Conservation (phyloP, 2,113 vertebrate genomes). For the Neopipo cinnamomea region DNA sequence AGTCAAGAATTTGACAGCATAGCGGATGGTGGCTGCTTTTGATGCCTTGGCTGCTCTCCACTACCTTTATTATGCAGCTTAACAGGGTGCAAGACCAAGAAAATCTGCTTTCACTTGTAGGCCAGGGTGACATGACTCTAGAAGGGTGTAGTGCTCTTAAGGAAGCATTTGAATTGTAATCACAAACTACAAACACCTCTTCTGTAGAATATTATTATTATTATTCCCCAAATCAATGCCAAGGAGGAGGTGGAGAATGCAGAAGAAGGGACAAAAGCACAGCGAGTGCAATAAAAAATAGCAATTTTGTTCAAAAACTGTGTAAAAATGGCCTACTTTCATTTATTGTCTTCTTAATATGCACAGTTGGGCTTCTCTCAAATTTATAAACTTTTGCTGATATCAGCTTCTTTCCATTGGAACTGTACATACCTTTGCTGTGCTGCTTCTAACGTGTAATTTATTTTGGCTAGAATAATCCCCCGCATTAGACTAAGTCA, state of each 20-base stretch:
- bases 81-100: neutral
- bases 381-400: neutral
- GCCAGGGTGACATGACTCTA: neutral
- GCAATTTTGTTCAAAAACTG: neutral
- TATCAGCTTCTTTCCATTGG: neutral
- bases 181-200: neutral
- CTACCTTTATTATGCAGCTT: neutral
- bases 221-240: neutral
- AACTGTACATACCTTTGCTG: conserved; percentile 8
- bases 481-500: neutral
- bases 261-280: neutral
- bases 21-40: neutral
- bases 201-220: neutral
- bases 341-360: neutral
- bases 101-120: neutral
- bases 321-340: neutral
- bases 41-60: neutral
- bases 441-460: neutral
- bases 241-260: neutral
- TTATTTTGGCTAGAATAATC: conserved; percentile 2
- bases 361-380: neutral
- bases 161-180: neutral
- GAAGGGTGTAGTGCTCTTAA: neutral
- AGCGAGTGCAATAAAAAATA: neutral
- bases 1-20: neutral